phyloP scores from a whole-genome alignment of 2,888 invertebrate genomes.

The Cosmopolites sordidus region DNA sequence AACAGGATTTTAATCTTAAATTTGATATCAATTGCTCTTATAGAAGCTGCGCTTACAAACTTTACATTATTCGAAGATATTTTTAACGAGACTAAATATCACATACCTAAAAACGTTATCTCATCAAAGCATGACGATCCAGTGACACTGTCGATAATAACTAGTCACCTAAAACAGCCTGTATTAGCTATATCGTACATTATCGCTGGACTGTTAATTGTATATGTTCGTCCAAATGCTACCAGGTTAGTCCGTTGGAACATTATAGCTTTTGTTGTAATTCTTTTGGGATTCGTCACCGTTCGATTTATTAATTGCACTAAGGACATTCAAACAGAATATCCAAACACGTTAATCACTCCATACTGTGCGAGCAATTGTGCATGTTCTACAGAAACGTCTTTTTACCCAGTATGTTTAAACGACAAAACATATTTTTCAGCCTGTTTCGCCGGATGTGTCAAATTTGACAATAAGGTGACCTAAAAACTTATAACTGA shows the following conservation, averaged over 20 bases:
- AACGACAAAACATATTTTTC: conserved; percentile 61
- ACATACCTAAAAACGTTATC: conserved; percentile 50
- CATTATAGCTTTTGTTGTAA: conserved; percentile 46
- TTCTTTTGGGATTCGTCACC: conserved; percentile 51
- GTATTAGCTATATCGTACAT: conserved; percentile 53
- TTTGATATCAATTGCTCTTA: conserved; percentile 50
- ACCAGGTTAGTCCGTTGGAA: conserved; percentile 53
- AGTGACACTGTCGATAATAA: conserved; percentile 51
- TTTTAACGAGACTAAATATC: conserved; percentile 58
- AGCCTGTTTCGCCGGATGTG: conserved; percentile 72
- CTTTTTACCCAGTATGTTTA: conserved; percentile 63
- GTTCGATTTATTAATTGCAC: conserved; percentile 41
- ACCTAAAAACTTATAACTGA: neutral
- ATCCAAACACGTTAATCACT: conserved; percentile 45
- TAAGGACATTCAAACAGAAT: conserved; percentile 43
- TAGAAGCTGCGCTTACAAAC: conserved; percentile 54
- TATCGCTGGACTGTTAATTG: conserved; percentile 53
- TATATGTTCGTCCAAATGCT: conserved; percentile 51
- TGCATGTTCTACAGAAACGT: conserved; percentile 49
- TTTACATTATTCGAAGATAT: conserved; percentile 54
- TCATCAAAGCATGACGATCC: conserved; percentile 53
- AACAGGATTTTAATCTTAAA: conserved; percentile 56
- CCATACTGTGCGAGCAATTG: conserved; percentile 56
- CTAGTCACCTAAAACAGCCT: conserved; percentile 55
- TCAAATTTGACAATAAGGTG: conserved; percentile 37